Percentiles rank a stretch among this genome's conserved stretches.
These are phyloP conservation scores for Hippolais icterina DNA, from an alignment of 2,113 vertebrate genomes.

Conservation along the genomic window DNA sequence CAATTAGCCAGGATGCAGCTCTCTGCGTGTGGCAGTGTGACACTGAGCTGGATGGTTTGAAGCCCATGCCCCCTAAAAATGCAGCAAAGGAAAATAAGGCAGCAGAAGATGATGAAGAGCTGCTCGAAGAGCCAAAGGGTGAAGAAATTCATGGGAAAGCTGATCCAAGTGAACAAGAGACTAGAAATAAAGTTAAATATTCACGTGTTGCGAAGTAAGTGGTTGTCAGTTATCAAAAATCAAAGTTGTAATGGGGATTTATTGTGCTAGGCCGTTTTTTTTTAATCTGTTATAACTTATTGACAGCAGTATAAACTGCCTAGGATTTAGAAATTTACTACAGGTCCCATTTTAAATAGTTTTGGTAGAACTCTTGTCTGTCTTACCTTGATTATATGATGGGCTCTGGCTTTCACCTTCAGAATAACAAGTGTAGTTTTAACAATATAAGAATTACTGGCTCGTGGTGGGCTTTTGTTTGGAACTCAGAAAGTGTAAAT, in stretches of 20 bases:
- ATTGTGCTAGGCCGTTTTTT: not conserved
- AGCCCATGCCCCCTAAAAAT: conserved; percentile 59
- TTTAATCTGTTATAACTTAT: not conserved
- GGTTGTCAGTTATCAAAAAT: not conserved
- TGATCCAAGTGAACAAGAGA: conserved; percentile 62
- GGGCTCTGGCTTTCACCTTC: not conserved
- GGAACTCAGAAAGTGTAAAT: not conserved
- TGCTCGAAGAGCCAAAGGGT: conserved; percentile 60
- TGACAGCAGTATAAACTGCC: not conserved
- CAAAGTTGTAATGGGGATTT: not conserved
- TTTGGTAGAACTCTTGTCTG: not conserved
- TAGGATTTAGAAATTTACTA: not conserved
- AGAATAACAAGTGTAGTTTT: not conserved
- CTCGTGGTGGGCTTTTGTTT: rapidly evolving
- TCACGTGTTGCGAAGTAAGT: conserved; percentile 85
- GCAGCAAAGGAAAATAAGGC: conserved; percentile 34
- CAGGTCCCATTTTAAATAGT: not conserved
- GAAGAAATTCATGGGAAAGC: conserved; percentile 83
- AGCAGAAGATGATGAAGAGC: conserved; percentile 28
- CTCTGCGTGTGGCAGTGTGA: conserved; percentile 95
- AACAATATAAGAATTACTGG: not conserved
- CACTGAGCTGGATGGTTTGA: conserved; percentile 81
- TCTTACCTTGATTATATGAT: not conserved
- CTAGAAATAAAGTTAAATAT: conserved; percentile 82
- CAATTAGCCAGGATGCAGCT: conserved; percentile 89